Evolutionary conservation across 2,113 vertebrate genomes (phyloP).

Genomic region (Ailuropoda melanoleuca): DNA sequence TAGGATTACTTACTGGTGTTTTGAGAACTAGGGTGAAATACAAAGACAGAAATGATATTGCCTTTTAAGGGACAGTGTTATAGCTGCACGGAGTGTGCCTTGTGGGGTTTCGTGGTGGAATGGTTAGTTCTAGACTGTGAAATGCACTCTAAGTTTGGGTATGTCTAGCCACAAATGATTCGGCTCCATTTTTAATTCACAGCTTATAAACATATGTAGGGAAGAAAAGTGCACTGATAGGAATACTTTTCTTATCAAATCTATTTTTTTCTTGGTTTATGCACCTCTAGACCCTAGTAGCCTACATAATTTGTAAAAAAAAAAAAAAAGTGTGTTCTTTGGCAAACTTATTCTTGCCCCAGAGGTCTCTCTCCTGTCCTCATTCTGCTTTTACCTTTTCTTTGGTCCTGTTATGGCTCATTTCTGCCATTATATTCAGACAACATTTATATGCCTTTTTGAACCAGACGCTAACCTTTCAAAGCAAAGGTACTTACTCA

Average conservation of each 20-base stretch:
- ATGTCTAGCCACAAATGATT: background rate
- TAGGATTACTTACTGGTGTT: background rate
- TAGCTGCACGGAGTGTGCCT: background rate
- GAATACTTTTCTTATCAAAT: constrained; percentile 10
- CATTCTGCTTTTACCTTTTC: background rate
- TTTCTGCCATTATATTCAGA: background rate
- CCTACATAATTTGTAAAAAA: background rate
- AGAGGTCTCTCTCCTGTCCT: background rate
- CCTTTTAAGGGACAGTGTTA: background rate
- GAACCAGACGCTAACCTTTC: background rate
- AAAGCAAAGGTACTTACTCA: background rate
- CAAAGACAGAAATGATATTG: background rate
- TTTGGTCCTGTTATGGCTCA: background rate
- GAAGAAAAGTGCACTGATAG: background rate
- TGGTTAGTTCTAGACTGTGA: background rate
- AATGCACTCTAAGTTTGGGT: background rate
- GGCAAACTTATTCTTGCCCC: background rate
- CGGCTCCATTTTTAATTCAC: background rate
- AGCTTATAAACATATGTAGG: background rate
- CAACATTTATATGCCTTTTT: background rate
- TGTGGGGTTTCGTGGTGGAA: background rate
- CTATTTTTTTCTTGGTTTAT: background rate
- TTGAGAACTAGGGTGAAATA: background rate
- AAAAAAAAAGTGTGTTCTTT: background rate
- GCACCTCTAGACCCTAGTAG: background rate